These are phyloP conservation scores for Rousettus madagascariensis DNA, from an alignment of 2,797 vertebrate species.

Conservation along the genomic window DNA sequence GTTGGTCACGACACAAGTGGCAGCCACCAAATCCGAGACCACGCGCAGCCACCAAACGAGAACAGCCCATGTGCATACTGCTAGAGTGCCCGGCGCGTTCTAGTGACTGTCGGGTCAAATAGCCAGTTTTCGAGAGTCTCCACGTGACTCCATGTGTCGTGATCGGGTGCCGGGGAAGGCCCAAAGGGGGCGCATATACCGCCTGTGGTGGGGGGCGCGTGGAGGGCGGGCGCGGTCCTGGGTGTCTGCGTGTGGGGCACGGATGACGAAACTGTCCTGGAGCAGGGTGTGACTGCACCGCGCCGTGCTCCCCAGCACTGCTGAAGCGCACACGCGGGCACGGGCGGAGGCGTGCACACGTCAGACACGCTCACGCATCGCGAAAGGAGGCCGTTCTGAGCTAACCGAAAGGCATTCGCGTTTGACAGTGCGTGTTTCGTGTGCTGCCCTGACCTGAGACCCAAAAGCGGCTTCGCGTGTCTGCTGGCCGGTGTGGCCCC, in stretches of 20 bases:
- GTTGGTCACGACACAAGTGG: neutral
- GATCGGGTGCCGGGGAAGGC: neutral
- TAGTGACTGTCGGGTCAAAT: neutral
- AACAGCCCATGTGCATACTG: neutral
- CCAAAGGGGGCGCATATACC: neutral
- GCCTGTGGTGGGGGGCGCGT: neutral
- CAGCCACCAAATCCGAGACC: neutral
- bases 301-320: neutral
- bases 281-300: neutral
- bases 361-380: rapidly evolving
- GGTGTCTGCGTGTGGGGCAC: neutral
- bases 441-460: neutral
- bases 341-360: rapidly evolving
- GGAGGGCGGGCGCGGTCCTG: neutral
- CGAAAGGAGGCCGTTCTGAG: neutral
- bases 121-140: neutral
- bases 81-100: rapidly evolving
- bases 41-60: neutral
- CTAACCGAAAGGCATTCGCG: neutral
- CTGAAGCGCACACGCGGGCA: neutral
- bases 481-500: neutral
- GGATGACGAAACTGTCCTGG: neutral
- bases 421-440: neutral
- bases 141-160: neutral
- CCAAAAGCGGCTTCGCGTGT: neutral